Evolutionary conservation across 1,140 invertebrate species (phyloP).

Genomic region (Macrocentrus cingulum): DNA sequence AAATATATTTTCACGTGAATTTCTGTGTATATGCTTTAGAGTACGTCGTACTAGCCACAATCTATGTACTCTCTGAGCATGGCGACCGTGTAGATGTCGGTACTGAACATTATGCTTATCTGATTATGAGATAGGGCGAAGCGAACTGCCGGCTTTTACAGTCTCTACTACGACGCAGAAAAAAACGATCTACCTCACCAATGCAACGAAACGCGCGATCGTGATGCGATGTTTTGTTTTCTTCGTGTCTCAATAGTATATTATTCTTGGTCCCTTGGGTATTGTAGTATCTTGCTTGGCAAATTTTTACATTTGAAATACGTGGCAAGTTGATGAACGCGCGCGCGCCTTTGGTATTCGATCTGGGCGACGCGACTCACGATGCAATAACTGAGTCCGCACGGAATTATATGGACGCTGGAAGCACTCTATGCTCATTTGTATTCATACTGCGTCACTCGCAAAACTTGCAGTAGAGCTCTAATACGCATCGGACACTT

Average conservation of each 20-base stretch:
- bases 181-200: background rate
- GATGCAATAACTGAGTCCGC: background rate
- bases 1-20: too few relatives aligned
- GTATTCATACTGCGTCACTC: background rate
- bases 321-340: background rate
- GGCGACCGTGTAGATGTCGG: too few relatives aligned
- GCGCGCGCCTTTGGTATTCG: background rate
- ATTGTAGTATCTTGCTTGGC: too few relatives aligned
- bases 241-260: background rate
- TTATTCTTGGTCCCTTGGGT: background rate
- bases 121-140: conserved; percentile 19
- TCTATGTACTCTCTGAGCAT: too few relatives aligned
- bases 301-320: too few relatives aligned
- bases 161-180: background rate
- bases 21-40: too few relatives aligned
- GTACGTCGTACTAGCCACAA: too few relatives aligned
- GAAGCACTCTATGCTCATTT: background rate
- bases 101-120: conserved; percentile 14
- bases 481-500: background rate
- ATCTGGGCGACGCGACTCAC: background rate
- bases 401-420: background rate
- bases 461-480: background rate
- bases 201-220: background rate
- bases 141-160: conserved; percentile 12
- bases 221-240: background rate